phyloP scores from a whole-genome alignment of 1,140 invertebrate species.

The Eumaeus atala region DNA sequence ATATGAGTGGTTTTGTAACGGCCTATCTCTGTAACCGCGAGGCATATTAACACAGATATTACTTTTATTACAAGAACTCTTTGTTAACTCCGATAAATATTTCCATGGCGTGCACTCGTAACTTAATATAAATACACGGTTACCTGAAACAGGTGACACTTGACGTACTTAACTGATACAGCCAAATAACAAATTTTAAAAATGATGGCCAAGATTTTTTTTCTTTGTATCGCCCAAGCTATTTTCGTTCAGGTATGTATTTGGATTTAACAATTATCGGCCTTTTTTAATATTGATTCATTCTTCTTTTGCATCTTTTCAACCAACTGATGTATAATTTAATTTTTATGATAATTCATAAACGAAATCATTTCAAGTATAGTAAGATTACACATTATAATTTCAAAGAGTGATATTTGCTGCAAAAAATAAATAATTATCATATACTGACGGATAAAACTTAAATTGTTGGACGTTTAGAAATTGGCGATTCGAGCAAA shows the following conservation, averaged over 20 bases:
- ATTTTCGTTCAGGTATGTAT: slow-evolving; percentile 1
- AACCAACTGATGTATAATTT: too few species aligned
- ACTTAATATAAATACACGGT: not conserved
- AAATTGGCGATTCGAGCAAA: too few species aligned
- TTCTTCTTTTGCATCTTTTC: too few species aligned
- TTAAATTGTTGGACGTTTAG: too few species aligned
- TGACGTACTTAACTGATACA: not conserved
- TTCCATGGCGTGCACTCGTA: not conserved
- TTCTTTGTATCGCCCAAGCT: not conserved
- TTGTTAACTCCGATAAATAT: slow-evolving; percentile 10
- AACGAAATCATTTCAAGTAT: too few species aligned
- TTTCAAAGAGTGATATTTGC: too few species aligned
- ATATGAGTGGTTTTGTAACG: slow-evolving; percentile 15
- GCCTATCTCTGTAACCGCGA: not conserved
- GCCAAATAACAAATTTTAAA: not conserved
- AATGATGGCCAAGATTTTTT: not conserved
- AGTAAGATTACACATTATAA: too few species aligned
- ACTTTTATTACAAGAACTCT: slow-evolving; percentile 11
- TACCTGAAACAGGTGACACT: not conserved
- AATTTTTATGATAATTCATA: too few species aligned
- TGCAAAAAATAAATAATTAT: too few species aligned
- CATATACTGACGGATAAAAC: too few species aligned
- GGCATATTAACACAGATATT: slow-evolving; percentile 12
- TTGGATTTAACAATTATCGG: not conserved
- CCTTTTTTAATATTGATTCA: too few species aligned